phyloP scores from a whole-genome alignment of 2,888 invertebrate genomes.

The Pristionchus mayeri region DNA sequence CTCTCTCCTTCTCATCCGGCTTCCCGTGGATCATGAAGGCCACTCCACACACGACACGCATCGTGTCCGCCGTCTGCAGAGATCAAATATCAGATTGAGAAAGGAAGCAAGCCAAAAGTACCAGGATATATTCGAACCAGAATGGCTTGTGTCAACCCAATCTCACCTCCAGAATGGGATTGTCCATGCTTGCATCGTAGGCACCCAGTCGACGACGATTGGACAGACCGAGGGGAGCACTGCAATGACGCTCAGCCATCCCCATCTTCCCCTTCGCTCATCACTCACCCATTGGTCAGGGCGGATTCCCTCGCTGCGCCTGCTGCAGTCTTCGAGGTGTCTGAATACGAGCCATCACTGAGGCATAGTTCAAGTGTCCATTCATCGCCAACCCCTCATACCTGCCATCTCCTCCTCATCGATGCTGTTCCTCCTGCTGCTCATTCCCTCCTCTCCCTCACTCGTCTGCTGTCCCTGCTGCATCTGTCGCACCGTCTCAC shows the following conservation, averaged over 20 bases:
- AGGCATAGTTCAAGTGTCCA: no score
- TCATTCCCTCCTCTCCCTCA: not conserved
- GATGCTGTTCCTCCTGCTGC: not conserved
- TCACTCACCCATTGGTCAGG: not conserved
- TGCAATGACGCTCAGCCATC: not conserved
- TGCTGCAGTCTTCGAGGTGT: not conserved
- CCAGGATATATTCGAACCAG: not conserved
- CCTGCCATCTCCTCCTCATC: not conserved
- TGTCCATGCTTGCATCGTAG: not conserved
- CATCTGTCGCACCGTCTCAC: not conserved
- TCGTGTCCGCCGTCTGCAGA: not conserved
- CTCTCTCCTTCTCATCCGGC: not conserved
- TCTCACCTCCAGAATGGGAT: constrained; percentile 3
- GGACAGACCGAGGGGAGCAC: not conserved
- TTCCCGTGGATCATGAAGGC: not conserved
- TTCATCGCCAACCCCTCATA: no score
- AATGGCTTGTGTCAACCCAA: no score
- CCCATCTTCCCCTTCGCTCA: not conserved
- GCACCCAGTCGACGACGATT: constrained; percentile 37
- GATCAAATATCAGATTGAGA: not conserved
- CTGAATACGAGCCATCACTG: no score
- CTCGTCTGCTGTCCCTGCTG: not conserved
- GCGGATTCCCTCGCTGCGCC: not conserved
- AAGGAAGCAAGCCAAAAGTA: no score
- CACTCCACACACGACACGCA: not conserved